Conservation (phyloP, 2,797 vertebrate species). For the Schizopygopsis pylzovi region DNA sequence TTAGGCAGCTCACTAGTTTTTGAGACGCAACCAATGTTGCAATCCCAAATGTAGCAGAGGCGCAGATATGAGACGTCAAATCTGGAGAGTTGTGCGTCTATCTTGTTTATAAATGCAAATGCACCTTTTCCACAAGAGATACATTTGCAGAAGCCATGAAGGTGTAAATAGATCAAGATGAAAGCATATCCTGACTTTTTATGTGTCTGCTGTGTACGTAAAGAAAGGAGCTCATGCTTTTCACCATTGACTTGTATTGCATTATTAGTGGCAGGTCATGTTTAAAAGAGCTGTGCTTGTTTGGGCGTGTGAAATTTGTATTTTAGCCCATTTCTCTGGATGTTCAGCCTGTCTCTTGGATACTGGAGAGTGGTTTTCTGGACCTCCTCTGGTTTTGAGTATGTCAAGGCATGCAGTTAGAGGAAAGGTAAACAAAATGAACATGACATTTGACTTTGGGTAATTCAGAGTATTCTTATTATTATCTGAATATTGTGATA, state of each 20-base stretch:
- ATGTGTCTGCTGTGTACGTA: not conserved
- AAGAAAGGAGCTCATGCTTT: constrained; percentile 36
- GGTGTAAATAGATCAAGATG: not conserved
- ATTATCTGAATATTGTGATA: not conserved
- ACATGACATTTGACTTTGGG: not conserved
- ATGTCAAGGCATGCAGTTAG: not conserved
- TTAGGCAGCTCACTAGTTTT: not conserved
- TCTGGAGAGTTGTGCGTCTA: not conserved
- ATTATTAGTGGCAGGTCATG: not conserved
- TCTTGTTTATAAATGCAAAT: constrained; percentile 19
- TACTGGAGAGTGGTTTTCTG: not conserved
- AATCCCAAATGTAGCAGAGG: constrained; percentile 1
- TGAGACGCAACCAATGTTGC: not conserved
- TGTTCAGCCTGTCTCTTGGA: constrained; percentile 41
- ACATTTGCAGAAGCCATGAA: not conserved
- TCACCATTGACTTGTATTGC: constrained; percentile 6
- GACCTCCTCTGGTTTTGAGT: not conserved
- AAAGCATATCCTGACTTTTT: not conserved
- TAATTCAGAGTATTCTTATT: not conserved
- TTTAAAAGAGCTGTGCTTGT: constrained; percentile 19
- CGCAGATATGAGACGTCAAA: not conserved
- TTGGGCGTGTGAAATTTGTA: constrained; percentile 14
- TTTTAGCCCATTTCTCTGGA: no score
- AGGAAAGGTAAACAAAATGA: constrained; percentile 2
- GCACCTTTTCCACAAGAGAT: not conserved